Evolutionary conservation across 2,797 vertebrate species (phyloP), one percentile per base, ranked within the genome.

Genomic region (Selene dorsalis): DNA sequence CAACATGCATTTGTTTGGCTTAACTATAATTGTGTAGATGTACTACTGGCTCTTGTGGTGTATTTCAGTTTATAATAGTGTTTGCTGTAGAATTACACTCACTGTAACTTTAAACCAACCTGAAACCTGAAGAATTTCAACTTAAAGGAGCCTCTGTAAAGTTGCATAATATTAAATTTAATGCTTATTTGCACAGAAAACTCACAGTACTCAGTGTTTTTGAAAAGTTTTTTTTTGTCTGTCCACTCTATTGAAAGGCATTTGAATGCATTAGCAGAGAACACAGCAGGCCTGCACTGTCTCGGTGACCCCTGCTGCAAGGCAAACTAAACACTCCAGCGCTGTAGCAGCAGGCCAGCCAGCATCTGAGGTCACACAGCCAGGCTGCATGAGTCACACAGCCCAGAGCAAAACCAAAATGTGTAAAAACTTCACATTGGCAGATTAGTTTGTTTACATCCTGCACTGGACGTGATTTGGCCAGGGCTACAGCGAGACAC

Each of bases 361-460:
- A 71, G 80, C 61, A 43, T 86, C 72, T 82, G 78, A 86, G 85
- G 77, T 87, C 88, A 86, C 87, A 77, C 59, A 77, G 81, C 67
- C 71, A 80, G 69, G 77, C 83, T 67, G 78, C 80, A 83, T 89
- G 87, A 91, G 83, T 89, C 88, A 88, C 85, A 43, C 56, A 59
- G 79, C 84, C 84, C 89, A 82, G 70, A 90, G 87, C 55, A 30
- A 88, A 89, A 88, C 81, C 82, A 64, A 88, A 92, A 88, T 86
- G 90, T 89, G 87, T 88, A 90, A 93, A 93, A 92, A 77, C 77
- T 70, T 83, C 83, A 69, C 79, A 71, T 83, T 92, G 90, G 93
- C 91, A 89, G 74, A 85, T 87, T 69, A 66, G 75, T 88, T 89
- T 94, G 92, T 93, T 94, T 93, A 94, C 92, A 93, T 93, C 90